Base-by-base conservation (phyloP, 35 echinoderm and acorn worm genomes). In the Apostichopus parvimensis region DNA sequence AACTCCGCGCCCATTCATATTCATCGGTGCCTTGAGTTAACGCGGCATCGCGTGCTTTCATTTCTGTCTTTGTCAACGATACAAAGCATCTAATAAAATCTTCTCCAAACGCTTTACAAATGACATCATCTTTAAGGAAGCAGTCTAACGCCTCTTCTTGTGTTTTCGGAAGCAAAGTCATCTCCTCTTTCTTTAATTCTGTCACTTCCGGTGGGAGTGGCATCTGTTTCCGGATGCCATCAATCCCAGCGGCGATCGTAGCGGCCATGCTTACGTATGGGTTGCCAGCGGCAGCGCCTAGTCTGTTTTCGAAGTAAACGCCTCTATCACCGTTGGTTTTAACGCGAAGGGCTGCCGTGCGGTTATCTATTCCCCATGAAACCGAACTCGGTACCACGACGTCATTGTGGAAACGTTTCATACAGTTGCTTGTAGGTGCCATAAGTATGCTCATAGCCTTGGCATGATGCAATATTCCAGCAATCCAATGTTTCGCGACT, bases 181-280 rank as follows among this genome's bases (percentile, higher is more conserved):
- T 53, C 57, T 88, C 61, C 12, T 88, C 86, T 21, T 88, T 88
- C 6, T 88, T 88, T 26, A 54, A 66, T 14, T 68, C 24, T 8
- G 89, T 91, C 34, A 80, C 56, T 77, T 79, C 73, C 86, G 86
- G 86, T 6, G 89, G 89, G 24, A 92, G 91, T 23, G 78, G 79
- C 58, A 95, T 34, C 64, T 92, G 66, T 17, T 73, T 87, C 17
- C 64, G 92, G 82, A 95, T 93, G 55, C 94, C 94, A 55, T 98
- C 96, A 10, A 98, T 92, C 1, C 96, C 96, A 17, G 96, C 96
- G 23, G 96, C 96, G 8, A 98, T 72, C 11, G 92, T 94, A 6
- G 94, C 96, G 11, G 94, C 96, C 57, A 98, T 57, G 18, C 57
- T 87, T 22, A 98, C 83, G 68, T 98, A 98, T 60, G 96, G 96